Evolutionary conservation across 2,888 invertebrate species (phyloP).

Genomic region (Sphaerolaimus hirsutus): DNA sequence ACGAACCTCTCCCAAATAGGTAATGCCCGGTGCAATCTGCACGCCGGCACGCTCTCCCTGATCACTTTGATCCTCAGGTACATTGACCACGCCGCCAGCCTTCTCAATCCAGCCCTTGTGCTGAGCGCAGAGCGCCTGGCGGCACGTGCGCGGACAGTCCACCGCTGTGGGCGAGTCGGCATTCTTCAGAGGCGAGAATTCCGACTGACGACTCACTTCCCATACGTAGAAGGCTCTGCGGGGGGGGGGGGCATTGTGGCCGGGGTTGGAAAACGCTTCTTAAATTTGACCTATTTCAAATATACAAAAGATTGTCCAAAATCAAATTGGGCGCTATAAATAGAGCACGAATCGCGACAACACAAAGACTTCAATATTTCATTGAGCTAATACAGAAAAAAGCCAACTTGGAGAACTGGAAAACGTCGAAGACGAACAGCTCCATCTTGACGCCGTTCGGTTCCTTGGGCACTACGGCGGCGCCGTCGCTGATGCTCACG

Average conservation of each 20-base stretch:
- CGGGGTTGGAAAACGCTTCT: too few relatives aligned
- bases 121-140: constrained; percentile 46
- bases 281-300: background rate
- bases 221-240: constrained; percentile 55
- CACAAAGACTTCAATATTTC: background rate
- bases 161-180: constrained; percentile 50
- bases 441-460: constrained; percentile 95
- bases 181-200: constrained; percentile 92
- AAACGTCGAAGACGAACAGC: constrained; percentile 96
- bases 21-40: too few relatives aligned
- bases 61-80: too few relatives aligned
- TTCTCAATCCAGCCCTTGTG: constrained; percentile 49
- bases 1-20: too few relatives aligned
- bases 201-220: constrained; percentile 61
- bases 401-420: constrained; percentile 54
- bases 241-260: background rate
- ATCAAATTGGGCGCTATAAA: background rate
- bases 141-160: constrained; percentile 58
- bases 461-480: constrained; percentile 40
- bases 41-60: too few relatives aligned
- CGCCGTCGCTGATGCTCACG: constrained; percentile 37
- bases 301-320: background rate
- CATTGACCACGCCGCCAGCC: constrained; percentile 64
- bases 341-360: background rate
- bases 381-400: background rate